Base-by-base conservation (phyloP, 2,113 vertebrate genomes). In the Podarcis raffonei region DNA sequence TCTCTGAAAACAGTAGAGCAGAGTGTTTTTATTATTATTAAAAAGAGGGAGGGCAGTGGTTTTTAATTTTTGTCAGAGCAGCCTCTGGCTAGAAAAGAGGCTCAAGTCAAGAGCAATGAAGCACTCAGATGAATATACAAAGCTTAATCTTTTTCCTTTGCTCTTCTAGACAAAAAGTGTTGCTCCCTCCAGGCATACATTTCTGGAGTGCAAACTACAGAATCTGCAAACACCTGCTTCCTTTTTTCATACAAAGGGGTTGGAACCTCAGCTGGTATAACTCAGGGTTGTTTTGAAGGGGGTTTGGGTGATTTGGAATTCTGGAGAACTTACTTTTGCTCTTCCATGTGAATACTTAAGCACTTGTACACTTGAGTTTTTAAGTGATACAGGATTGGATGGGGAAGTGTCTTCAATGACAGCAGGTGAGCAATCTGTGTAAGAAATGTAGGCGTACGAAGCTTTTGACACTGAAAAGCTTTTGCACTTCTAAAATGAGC, bases 41-140 rank as follows among this genome's bases (percentile, higher is more conserved):
- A 90, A 90, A 87, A 91, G 88, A 81, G 85, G 0, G 0, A 88
- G 82, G 92, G 92, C 92, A 95, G 91, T 93, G 93, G 94, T 95
- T 95, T 96, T 97, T 97, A 92, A 96, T 96, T 96, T 90, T 92
- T 92, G 93, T 86, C 88, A 83, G 91, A 96, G 95, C 91, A 93
- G 96, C 96, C 93, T 13, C 11, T 79, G 93, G 97, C 96, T 95
- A 96, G 83, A 1, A 90, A 94, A 86, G 91, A 87, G 89, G 91
- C 93, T 95, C 32, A 32, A 94, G 94, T 91, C 91, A 37, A 59
- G 84, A 94, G 88, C 89, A 90, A 90, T 0, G 83, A 94, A 92
- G 92, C 86, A 90, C 89, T 66, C 85, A 91, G 91, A 95, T 94
- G 94, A 92, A 96, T 94, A 96, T 92, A 62, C 13, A 94, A 95